Evolutionary conservation across 1,140 invertebrate genomes (phyloP), one percentile per base, ranked within the genome.

Genomic region (Psix sp.): DNA sequence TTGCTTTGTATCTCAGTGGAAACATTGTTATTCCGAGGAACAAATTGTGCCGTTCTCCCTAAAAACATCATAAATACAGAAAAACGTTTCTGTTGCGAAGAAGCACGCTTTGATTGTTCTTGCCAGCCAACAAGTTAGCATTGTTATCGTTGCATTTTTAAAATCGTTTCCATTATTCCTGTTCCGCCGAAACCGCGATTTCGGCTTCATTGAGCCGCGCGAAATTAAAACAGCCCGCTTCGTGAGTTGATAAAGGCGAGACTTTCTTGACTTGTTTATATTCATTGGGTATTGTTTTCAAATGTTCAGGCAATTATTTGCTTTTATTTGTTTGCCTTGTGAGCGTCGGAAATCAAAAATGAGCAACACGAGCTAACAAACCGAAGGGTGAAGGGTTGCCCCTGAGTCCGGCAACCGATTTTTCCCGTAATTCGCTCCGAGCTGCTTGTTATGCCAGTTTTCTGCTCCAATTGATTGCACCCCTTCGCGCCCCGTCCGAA

Each of bases 401-500:
- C 26, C 7, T 17, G 21, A 7, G 46, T 62, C 51, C 67, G 26
- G 45, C 62, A 62, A 65, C 35, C 17, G 46, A 66, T 63, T 77
- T 77, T 70, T 70, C 66, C 60, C 60, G 70, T 68, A 77, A 77
- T 77, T 77, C 63, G 59, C 65, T 66, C 39, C 29, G 59, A 40
- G 60, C 59, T 38, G 66, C 71, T 77, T 71, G 75, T 77, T 77
- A 77, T 66, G 46, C 38, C 42, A 70, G 60, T 77, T 77, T 77
- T 74, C 59, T 42, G 75, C 75, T 60, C 66, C 75, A 77, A 77
- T 77, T 77, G 75, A 70, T 62, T 73, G 59, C 54, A 49, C 42
- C 62, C 48, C 52, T 66, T 56, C 54, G 10, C 38, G 3, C 46
- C 56, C 54, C 59, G n/a, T 49, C 52, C 60, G 38, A 59, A 74